Conservation (phyloP, 2,797 vertebrate genomes). For the Distichodus sexfasciatus region DNA sequence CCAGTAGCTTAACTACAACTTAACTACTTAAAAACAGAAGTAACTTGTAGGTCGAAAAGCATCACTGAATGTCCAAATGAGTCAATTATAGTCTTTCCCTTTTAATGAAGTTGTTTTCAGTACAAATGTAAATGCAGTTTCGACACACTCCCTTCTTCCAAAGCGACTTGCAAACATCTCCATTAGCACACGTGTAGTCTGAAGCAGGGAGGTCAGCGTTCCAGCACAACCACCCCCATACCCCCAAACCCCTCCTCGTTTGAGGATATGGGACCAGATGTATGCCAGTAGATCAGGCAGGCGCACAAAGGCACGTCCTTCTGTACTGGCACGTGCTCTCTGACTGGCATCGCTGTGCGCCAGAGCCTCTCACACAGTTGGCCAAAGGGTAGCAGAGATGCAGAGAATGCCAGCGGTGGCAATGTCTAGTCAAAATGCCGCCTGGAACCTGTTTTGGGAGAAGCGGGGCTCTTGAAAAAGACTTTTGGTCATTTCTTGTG, state of each 20-base stretch:
- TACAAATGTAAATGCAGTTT: neutral
- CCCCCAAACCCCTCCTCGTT: too few species aligned
- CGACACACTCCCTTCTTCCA: neutral
- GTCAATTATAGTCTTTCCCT: too few species aligned
- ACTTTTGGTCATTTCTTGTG: neutral
- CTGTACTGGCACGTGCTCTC: slow-evolving; percentile 45
- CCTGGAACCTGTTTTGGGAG: neutral
- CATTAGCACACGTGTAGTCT: neutral
- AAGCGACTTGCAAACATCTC: neutral
- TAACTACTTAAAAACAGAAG: too few species aligned
- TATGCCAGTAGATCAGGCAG: slow-evolving; percentile 45
- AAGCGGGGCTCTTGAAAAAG: neutral
- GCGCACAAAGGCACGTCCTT: slow-evolving; percentile 46
- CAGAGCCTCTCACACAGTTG: slow-evolving; percentile 41
- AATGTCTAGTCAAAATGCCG: neutral
- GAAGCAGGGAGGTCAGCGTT: slow-evolving; percentile 30
- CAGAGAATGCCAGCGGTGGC: slow-evolving; percentile 18
- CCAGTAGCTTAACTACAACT: too few species aligned
- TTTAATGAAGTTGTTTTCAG: too few species aligned
- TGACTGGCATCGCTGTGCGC: slow-evolving; percentile 43
- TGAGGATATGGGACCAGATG: neutral
- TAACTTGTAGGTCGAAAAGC: too few species aligned
- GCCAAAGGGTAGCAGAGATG: slow-evolving; percentile 37
- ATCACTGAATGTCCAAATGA: too few species aligned
- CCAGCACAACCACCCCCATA: slow-evolving; percentile 11